Evolutionary conservation across 2,888 invertebrate species (phyloP).

Genomic region (Julus scanicus): DNA sequence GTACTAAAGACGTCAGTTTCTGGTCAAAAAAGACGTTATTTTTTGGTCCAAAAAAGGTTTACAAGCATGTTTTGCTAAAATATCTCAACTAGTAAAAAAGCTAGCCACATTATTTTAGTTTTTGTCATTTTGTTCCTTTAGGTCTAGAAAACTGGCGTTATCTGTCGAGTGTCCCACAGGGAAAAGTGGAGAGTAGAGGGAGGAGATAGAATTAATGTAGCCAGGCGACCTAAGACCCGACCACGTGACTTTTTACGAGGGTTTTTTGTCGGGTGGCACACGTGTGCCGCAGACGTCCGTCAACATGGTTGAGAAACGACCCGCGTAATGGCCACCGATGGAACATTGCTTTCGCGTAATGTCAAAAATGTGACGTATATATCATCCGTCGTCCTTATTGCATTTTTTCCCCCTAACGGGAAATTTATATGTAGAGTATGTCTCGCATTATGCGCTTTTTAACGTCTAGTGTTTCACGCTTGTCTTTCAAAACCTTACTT

Average conservation of each 20-base stretch:
- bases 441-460: neutral
- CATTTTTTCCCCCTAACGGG: neutral
- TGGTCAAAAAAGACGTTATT: too few relatives aligned
- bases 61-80: too few relatives aligned
- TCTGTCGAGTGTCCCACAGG: too few relatives aligned
- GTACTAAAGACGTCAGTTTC: too few relatives aligned
- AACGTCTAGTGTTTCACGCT: neutral
- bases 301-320: neutral
- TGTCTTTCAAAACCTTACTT: neutral
- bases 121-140: too few relatives aligned
- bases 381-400: neutral
- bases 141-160: too few relatives aligned
- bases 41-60: too few relatives aligned
- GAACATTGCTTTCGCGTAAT: neutral
- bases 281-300: neutral
- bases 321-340: slow-evolving; percentile 11
- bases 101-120: too few relatives aligned
- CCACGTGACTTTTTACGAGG: neutral
- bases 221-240: neutral
- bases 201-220: neutral
- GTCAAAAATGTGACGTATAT: neutral
- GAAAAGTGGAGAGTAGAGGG: too few relatives aligned
- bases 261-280: neutral
- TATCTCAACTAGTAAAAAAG: too few relatives aligned
- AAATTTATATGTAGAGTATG: neutral